Conservation (phyloP, 92 coral and sea anemone genomes). For the Epizoanthus scotinus region DNA sequence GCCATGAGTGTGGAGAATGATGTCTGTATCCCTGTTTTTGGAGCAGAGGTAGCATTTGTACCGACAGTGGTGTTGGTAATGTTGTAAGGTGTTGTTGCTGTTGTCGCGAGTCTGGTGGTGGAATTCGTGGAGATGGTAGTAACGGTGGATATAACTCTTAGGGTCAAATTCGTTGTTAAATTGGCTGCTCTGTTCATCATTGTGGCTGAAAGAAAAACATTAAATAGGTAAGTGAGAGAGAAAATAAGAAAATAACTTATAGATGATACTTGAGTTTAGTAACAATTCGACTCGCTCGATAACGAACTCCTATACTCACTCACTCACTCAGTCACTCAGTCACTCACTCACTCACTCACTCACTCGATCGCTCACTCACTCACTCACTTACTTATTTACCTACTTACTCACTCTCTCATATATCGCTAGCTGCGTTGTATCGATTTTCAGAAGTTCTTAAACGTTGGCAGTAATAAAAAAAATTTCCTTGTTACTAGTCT, state of each 20-base stretch:
- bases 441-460: too few relatives aligned
- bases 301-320: too few relatives aligned
- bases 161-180: conserved; percentile 7
- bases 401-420: too few relatives aligned
- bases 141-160: background rate
- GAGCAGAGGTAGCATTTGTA: background rate
- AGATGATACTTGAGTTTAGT: background rate
- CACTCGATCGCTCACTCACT: too few relatives aligned
- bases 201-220: conserved; percentile 16
- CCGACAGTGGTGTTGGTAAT: background rate
- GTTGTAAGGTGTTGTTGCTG: background rate
- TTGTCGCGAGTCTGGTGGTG: background rate
- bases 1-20: conserved; percentile 44
- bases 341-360: too few relatives aligned
- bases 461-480: too few relatives aligned
- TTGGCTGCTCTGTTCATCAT: conserved; percentile 11
- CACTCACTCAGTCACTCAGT: too few relatives aligned
- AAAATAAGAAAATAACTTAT: background rate
- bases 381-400: too few relatives aligned
- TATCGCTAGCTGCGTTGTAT: too few relatives aligned
- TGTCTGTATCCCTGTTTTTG: too few relatives aligned
- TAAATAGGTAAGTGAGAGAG: background rate
- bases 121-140: conserved; percentile 1
- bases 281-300: background rate
- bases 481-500: too few relatives aligned